Base-by-base conservation (phyloP, 1,140 invertebrate genomes). In the Cyclina sinensis region DNA sequence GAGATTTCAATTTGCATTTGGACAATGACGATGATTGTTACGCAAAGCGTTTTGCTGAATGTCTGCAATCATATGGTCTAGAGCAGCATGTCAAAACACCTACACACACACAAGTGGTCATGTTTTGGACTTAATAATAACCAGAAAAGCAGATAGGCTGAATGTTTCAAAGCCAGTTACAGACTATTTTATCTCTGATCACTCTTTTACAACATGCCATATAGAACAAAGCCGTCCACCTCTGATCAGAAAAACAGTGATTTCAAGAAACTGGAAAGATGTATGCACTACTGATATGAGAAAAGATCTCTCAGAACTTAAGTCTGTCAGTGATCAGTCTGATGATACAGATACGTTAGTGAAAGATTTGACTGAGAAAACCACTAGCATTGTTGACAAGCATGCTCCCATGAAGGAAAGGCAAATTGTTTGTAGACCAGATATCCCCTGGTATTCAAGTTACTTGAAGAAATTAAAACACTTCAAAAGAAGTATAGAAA, bases 121-220 rank as follows among this genome's bases (percentile, higher is more conserved):
- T 57, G n/a, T 57, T 54, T 21, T 57, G 24, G 46, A 80, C 51
- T 57, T 27, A 18, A 80, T 54, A 16, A 57, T 82, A 16, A 82
- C 54, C 27, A 82, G 57, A 27, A 65, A 82, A 43, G 24, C 27
- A 21, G 79, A 82, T 82, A 65, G 32, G 24, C 46, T 82, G 11
- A 30, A 32, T 12, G 37, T 62, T 14, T 32, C 57, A 30, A 27
- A 82, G 16, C 79, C 79, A 46, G 12, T 65, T 14, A 24, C 32
- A 30, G 35, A 65, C 27, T 82, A 82, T 43, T 82, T 62, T 65
- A 62, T 82, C 4, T 82, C 79, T 65, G 79, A 82, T 27, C 79
- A 82, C 57, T 82, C 48, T 27, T 82, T 82, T 27, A 48, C 54
- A 32, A 37, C 30, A 32, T 82, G 79, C n/a, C 54, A n/a, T 24